Percentiles rank a stretch among this genome's conserved stretches.
phyloP scores from a whole-genome alignment of 37 sponge, comb jelly and placozoan genomes.

The Halisarca cf. caerulea region DNA sequence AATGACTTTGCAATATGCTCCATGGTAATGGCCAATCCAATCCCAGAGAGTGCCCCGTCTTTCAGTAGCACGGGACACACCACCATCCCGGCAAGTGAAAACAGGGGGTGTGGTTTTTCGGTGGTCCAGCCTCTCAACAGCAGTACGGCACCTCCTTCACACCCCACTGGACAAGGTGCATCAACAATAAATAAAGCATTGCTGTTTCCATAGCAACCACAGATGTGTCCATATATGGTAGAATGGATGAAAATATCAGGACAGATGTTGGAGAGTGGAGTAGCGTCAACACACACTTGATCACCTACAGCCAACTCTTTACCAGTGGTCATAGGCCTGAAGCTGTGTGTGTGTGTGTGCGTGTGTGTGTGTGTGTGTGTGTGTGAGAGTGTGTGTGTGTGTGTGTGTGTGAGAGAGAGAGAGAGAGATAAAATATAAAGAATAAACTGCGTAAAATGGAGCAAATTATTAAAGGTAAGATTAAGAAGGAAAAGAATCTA shows the following conservation, averaged over 20 bases:
- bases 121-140: not conserved
- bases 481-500: no score
- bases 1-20: not conserved
- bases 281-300: not conserved
- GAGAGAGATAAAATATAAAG: no score
- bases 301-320: not conserved
- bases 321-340: no score
- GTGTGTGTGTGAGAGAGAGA: no score
- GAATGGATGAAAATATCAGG: slow-evolving; percentile 16
- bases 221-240: not conserved
- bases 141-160: slow-evolving; percentile 13
- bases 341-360: no score
- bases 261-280: not conserved
- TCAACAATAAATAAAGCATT: not conserved
- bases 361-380: no score
- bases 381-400: no score
- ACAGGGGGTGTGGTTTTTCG: not conserved
- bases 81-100: not conserved
- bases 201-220: not conserved
- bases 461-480: no score
- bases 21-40: not conserved
- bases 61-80: not conserved
- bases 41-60: not conserved
- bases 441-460: no score
- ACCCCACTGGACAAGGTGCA: slow-evolving; percentile 10